Evolutionary conservation across 2,113 vertebrate species (phyloP).

Genomic region (Acanthochromis polyacanthus): DNA sequence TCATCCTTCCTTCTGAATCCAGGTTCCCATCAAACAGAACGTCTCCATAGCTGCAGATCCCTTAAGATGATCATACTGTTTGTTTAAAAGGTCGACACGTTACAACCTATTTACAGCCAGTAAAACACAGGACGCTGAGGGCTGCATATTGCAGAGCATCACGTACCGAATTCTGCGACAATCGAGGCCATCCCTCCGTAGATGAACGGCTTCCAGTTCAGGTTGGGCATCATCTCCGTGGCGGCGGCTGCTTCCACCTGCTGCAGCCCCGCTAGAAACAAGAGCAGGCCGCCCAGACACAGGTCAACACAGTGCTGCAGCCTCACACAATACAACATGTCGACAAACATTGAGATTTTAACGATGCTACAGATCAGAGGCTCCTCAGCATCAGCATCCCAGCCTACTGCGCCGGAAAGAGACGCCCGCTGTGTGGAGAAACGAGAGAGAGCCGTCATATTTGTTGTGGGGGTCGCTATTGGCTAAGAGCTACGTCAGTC

Average conservation of each 20-base stretch:
- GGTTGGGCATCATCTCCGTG: constrained; percentile 92
- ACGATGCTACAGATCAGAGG: constrained; percentile 48
- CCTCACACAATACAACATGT: constrained; percentile 74
- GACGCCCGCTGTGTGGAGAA: constrained; percentile 48
- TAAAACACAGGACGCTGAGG: too few relatives aligned
- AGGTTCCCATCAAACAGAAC: neutral
- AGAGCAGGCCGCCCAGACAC: constrained; percentile 72
- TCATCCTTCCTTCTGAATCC: neutral
- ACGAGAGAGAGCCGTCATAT: constrained; percentile 35
- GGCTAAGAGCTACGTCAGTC: constrained; percentile 63
- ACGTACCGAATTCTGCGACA: constrained; percentile 95
- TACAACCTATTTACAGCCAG: neutral
- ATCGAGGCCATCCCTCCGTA: constrained; percentile 97
- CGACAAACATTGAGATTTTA: constrained; percentile 39
- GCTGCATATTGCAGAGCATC: constrained; percentile 50
- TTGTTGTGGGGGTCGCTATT: constrained; percentile 53
- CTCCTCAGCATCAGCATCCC: constrained; percentile 77
- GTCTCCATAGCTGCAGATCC: neutral
- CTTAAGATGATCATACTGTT: neutral
- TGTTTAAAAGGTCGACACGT: neutral
- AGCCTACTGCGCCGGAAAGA: constrained; percentile 81
- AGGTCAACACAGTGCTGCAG: constrained; percentile 80
- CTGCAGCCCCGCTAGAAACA: constrained; percentile 85
- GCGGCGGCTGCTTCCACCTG: constrained; percentile 84
- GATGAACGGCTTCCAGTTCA: constrained; percentile 98